These are phyloP conservation scores for Neotoxoptera formosana DNA, from an alignment of 1,140 invertebrate species.

Conservation along the genomic window DNA sequence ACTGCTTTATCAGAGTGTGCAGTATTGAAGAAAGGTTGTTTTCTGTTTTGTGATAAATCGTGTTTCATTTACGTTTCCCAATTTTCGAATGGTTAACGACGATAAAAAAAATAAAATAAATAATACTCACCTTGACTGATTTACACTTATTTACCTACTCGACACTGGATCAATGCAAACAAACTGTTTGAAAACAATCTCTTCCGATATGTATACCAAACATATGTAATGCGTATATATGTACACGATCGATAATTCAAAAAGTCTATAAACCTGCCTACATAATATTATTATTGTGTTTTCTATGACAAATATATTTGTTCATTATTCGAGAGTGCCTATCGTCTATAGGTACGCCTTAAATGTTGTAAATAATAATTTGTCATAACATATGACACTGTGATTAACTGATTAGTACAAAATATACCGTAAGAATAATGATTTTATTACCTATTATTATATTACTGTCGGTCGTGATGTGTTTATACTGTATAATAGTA, in stretches of 20 bases:
- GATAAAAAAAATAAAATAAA: neutral
- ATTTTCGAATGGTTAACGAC: neutral
- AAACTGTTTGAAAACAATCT: conserved; percentile 23
- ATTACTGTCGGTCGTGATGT: neutral
- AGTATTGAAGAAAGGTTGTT: neutral
- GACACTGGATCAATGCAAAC: neutral
- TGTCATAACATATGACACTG: neutral
- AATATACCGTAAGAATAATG: neutral
- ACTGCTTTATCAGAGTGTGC: conserved; percentile 3
- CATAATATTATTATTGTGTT: neutral
- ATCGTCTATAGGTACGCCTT: neutral
- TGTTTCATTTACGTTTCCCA: conserved; percentile 1
- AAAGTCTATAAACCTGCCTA: neutral
- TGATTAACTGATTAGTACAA: neutral
- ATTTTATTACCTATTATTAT: neutral
- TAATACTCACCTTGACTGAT: neutral
- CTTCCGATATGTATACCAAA: neutral
- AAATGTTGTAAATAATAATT: neutral
- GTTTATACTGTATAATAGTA: too few species aligned
- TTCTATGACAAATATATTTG: neutral
- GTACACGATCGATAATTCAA: conserved; percentile 10
- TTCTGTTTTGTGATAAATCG: neutral
- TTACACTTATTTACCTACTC: neutral
- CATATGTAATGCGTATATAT: neutral
- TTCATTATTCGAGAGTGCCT: neutral